Conservation (phyloP, 2,797 vertebrate genomes). For the Xiphorhynchus erythropygius region DNA sequence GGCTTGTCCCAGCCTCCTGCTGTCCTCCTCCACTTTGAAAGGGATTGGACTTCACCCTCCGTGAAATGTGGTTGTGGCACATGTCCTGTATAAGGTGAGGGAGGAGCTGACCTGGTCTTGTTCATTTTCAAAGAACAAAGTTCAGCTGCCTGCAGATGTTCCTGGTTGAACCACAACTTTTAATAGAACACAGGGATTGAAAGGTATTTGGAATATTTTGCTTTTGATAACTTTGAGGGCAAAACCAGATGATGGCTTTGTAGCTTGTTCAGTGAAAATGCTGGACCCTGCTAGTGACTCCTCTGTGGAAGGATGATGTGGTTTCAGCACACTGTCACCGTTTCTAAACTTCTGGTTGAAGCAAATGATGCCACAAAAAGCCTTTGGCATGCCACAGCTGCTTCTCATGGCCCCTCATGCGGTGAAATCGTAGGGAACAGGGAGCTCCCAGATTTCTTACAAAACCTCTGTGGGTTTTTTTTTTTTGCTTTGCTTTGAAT, state of each 20-base stretch:
- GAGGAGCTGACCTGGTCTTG: neutral
- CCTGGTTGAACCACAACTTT: neutral
- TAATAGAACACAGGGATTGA: neutral
- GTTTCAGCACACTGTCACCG: neutral
- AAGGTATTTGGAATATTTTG: neutral
- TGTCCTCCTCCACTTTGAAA: neutral
- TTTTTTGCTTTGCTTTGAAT: too few relatives aligned
- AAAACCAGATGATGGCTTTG: neutral
- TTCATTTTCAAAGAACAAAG: neutral
- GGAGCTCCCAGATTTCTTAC: neutral
- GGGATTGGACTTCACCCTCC: neutral
- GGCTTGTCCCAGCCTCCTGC: neutral
- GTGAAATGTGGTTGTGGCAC: neutral
- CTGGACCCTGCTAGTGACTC: neutral
- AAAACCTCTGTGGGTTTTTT: neutral
- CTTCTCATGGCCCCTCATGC: accelerated
- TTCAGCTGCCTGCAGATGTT: neutral
- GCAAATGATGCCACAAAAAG: neutral
- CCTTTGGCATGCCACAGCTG: neutral
- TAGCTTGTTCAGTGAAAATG: neutral
- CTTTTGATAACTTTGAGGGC: neutral
- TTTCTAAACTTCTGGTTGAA: neutral
- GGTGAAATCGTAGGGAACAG: neutral
- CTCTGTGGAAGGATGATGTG: neutral
- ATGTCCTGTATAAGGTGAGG: accelerated